A percentile compares a stretch with the other conserved stretches of the same genome.
Evolutionary conservation across 23 tunicate genomes (phyloP).

Genomic region (Aplidium turbinatum): DNA sequence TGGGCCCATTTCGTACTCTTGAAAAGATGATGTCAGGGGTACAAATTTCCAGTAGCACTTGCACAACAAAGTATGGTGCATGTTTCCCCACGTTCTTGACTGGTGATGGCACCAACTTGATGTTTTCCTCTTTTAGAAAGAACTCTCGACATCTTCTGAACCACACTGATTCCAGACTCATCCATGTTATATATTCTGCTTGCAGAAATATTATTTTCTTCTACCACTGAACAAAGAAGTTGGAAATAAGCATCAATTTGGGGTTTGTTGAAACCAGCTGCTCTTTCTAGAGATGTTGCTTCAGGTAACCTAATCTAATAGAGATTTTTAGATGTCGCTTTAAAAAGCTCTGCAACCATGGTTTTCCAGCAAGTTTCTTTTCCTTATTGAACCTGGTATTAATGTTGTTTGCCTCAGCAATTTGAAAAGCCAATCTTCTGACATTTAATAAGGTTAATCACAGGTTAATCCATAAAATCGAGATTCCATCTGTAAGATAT

Average conservation of each 20-base stretch:
- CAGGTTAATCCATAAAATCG: constrained; percentile 23
- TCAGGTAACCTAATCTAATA: background rate
- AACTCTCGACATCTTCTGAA: constrained; percentile 13
- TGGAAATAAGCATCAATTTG: background rate
- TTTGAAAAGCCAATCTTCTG: constrained; percentile 16
- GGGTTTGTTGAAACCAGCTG: background rate
- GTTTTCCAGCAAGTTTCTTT: constrained; percentile 24
- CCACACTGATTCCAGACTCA: constrained; percentile 28
- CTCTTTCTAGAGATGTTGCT: constrained; percentile 3
- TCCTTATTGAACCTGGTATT: constrained; percentile 13
- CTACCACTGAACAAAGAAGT: background rate
- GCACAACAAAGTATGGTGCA: constrained; percentile 3
- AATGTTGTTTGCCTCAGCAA: constrained; percentile 19
- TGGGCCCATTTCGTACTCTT: background rate
- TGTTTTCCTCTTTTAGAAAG: constrained; percentile 21
- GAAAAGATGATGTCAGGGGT: constrained; percentile 14
- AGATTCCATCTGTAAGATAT: constrained; percentile 12
- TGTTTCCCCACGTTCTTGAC: constrained; percentile 19
- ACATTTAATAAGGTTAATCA: background rate
- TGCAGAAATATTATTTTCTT: constrained; percentile 12
- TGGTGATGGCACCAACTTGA: constrained; percentile 33
- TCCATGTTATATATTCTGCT: constrained; percentile 26
- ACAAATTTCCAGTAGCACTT: constrained; percentile 25
- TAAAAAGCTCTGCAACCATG: background rate
- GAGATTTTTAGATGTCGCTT: background rate